phyloP scores from a whole-genome alignment of 2,888 invertebrate species.

The Calliopum simillimum region DNA sequence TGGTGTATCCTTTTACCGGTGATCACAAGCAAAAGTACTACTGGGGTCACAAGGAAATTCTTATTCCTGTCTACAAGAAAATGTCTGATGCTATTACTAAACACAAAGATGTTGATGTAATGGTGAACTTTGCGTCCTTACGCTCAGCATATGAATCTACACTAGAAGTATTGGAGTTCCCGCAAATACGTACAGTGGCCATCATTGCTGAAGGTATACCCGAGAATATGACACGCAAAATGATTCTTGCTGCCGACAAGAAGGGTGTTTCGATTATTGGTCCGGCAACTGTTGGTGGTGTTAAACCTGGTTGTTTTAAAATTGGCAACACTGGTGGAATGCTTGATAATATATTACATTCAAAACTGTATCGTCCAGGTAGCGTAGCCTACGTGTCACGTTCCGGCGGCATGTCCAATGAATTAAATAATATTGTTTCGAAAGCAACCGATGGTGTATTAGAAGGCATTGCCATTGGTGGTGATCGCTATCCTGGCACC shows the following conservation, averaged over 20 bases:
- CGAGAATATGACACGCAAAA: conserved; percentile 96
- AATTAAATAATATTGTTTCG: conserved; percentile 96
- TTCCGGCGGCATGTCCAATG: conserved; percentile 99
- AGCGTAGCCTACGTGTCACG: conserved; percentile 98
- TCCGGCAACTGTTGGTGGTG: conserved; percentile 96
- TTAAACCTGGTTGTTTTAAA: conserved; percentile 99
- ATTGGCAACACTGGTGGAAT: conserved; percentile 99
- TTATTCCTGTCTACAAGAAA: conserved; percentile 94
- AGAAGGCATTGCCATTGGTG: conserved; percentile 98
- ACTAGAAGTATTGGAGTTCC: conserved; percentile 91
- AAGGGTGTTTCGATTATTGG: conserved; percentile 90
- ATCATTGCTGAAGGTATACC: conserved; percentile 99
- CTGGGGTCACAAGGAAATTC: conserved; percentile 98
- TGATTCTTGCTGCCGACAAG: conserved; percentile 85
- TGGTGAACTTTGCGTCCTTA: conserved; percentile 97
- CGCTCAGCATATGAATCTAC: conserved; percentile 98
- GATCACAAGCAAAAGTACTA: conserved; percentile 99
- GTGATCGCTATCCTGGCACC: conserved; percentile 97
- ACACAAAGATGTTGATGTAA: conserved; percentile 93
- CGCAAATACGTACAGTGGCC: conserved; percentile 95
- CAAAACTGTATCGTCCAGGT: conserved; percentile 96
- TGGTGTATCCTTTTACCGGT: conserved; percentile 98
- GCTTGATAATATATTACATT: conserved; percentile 99
- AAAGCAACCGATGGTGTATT: conserved; percentile 97
- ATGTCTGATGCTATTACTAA: conserved; percentile 97